Evolutionary conservation across 2,113 vertebrate species (phyloP).

Genomic region (Epinephelus lanceolatus): DNA sequence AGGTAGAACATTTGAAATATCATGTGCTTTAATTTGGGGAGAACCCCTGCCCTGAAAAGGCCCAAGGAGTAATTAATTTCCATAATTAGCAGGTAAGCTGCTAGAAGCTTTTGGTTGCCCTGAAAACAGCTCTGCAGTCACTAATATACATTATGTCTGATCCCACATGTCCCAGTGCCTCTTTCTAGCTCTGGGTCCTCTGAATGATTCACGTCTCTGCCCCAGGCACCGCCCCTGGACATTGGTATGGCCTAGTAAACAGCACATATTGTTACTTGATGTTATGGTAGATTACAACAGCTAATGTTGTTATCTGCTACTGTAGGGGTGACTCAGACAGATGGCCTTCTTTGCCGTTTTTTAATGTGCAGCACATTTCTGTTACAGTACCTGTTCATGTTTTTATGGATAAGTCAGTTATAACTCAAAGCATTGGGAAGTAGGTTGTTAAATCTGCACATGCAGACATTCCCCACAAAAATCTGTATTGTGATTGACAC

Average conservation of each 20-base stretch:
- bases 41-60: slow-evolving; percentile 11
- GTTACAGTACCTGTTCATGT: not conserved
- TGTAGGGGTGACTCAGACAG: slow-evolving; percentile 12
- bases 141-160: not conserved
- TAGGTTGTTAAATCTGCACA: not conserved
- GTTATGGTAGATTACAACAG: slow-evolving; percentile 25
- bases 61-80: not conserved
- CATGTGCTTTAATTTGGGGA: not conserved
- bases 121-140: slow-evolving; percentile 10
- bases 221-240: slow-evolving; percentile 22
- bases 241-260: slow-evolving; percentile 24
- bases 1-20: slow-evolving; percentile 2
- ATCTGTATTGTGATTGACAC: not conserved
- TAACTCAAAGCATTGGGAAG: not conserved
- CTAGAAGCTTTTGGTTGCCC: not conserved
- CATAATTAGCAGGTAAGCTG: not conserved
- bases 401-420: slow-evolving; percentile 15
- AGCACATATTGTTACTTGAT: slow-evolving; percentile 29
- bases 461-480: not conserved
- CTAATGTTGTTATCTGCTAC: slow-evolving; percentile 16
- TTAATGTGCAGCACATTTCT: not conserved
- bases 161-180: slow-evolving; percentile 5
- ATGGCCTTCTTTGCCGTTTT: not conserved
- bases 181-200: not conserved
- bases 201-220: slow-evolving; percentile 36